A percentile compares a stretch with the other conserved stretches of the same genome.
Evolutionary conservation across 53 echinoderm and acorn worm genomes (phyloP).

Genomic region (Pentamera pediparva): DNA sequence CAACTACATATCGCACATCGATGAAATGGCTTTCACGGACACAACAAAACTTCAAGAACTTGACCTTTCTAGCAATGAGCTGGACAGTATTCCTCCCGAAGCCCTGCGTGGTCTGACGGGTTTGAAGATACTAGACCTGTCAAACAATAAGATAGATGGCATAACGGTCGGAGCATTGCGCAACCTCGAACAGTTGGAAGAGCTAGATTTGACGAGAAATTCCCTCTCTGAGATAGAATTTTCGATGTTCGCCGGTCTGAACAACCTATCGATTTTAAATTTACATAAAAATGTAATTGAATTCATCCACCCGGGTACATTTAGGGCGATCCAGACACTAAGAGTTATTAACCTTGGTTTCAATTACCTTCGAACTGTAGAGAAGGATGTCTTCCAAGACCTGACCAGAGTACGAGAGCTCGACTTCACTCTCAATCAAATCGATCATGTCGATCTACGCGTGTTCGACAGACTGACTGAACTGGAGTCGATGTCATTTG

Average conservation of each 20-base stretch:
- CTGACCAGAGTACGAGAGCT: neutral
- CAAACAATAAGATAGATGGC: slow-evolving; percentile 7
- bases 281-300: slow-evolving; percentile 19
- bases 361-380: neutral
- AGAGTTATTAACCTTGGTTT: slow-evolving; percentile 11
- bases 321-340: neutral
- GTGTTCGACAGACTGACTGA: slow-evolving; percentile 7
- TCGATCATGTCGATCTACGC: neutral
- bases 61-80: slow-evolving; percentile 7
- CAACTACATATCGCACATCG: slow-evolving; percentile 5
- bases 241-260: slow-evolving; percentile 3
- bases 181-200: neutral
- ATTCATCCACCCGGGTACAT: slow-evolving; percentile 3
- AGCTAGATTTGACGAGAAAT: slow-evolving; percentile 12
- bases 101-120: neutral
- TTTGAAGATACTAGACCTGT: neutral
- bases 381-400: slow-evolving; percentile 2
- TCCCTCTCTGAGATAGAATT: slow-evolving; percentile 6
- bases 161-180: slow-evolving; percentile 12
- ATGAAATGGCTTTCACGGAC: slow-evolving; percentile 8
- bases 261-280: slow-evolving; percentile 3
- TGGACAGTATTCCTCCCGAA: slow-evolving; percentile 15
- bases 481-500: neutral
- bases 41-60: neutral
- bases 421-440: slow-evolving; percentile 8